Evolutionary conservation across 2,888 invertebrate species (phyloP), one percentile per base, ranked within the genome.

Genomic region (Oscheius sp.): DNA sequence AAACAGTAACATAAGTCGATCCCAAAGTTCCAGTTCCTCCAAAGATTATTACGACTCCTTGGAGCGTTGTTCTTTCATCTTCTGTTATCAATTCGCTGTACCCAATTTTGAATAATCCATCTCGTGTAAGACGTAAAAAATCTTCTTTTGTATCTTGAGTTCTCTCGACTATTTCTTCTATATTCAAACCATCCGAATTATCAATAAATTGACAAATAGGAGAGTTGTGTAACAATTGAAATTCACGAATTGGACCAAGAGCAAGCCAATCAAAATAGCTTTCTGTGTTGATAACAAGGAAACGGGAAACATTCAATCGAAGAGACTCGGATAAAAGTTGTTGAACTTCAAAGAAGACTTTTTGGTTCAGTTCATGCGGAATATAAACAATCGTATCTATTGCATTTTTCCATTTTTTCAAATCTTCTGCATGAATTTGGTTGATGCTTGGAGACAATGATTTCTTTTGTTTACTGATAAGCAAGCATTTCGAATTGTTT

Each of bases 11-110:
- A 24, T 65, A 54, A 0, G 45, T 49, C 20, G 64, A 64, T 20
- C 71, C 71, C 8, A 71, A 49, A 8, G 61, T 32, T 51, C 71
- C 71, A 0, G 50, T 24, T 12, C 68, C 71, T 20, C 71, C 71
- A 6, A 71, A 26, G 2, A 71, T 50, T 17, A 68, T 54, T 14
- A 71, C 61, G 0, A 41, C 36, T 12, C 65, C 62, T 24, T 28
- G 24, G 22, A 68, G 57, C 17, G 26, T 14, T n/a, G 24, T 32
- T 9, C 30, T 20, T 2, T 5, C 14, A 6, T 14, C 14, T 9
- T 38, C 54, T 1, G n/a, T 12, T 9, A 14, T 5, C 4, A 41
- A 9, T 12, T 41, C 17, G 2, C 28, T 36, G 22, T 51, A 64
- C 2, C 32, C 51, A 50, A 64, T 22, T 17, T 26, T 41, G 28